Base-by-base conservation (phyloP, 2,888 invertebrate species). In the Latrodectus elegans region DNA sequence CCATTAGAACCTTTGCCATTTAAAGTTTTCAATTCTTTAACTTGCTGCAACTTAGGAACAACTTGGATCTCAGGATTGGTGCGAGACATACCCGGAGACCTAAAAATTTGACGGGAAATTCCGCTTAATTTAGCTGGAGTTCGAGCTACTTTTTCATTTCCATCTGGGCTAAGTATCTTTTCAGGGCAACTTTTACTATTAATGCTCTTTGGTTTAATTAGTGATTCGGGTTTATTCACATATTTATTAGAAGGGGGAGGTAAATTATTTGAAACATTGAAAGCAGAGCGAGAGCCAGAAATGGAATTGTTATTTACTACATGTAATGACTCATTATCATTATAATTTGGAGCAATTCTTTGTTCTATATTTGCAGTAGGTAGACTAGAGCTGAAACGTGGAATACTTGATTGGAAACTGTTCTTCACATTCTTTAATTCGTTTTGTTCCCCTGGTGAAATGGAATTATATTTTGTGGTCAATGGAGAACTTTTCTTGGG, bases 271-370 rank as follows among this genome's bases (percentile, higher is more conserved):
- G 78, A 74, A 68, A 83, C 76, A 64, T 88, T 82, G 38, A 71
- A 78, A 68, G 87, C 78, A 74, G 84, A 84, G 11, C 80, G 75
- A 15, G 84, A 84, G 65, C 84, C 80, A 75, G 73, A 72, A 52
- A 85, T 80, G 53, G 84, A 67, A 85, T 88, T 88, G 64, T 88
- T 88, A 78, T 88, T 88, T n/a, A 88, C 82, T 17, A 88, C 80
- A 78, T 88, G 88, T 6, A 88, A 55, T 26, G 84, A 68, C 76
- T 84, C 84, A 76, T 88, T 81, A 8, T 84, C 84, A 77, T 85
- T 88, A 17, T 53, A 84, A 51, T 71, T 79, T 17, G 78, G 10
- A 38, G 53, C n/a, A 70, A 74, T 81, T 49, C 73, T 77, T 55
- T 84, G 75, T 72, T 88, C 84, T n/a, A 49, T 73, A 38, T 76